These are phyloP conservation scores for Nomada goodeniana DNA, from an alignment of 2,888 invertebrate species.

Conservation along the genomic window DNA sequence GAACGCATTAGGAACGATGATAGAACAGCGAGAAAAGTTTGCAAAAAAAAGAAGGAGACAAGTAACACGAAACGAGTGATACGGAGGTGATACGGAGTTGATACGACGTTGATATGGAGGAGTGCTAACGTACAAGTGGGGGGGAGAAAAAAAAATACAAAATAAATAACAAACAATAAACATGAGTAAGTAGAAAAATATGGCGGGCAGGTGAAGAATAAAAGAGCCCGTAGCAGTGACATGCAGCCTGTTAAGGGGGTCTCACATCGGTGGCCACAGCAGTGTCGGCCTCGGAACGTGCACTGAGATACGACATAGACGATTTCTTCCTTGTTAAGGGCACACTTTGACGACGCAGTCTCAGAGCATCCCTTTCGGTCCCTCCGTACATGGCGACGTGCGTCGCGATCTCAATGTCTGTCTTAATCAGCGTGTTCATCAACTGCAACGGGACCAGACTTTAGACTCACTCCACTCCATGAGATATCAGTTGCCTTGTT, in stretches of 20 bases:
- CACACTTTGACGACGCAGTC: constrained; percentile 81
- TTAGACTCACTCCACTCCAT: constrained; percentile 48
- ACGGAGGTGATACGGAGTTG: neutral
- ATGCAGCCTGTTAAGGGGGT: constrained; percentile 76
- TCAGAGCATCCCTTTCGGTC: constrained; percentile 82
- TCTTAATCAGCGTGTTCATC: constrained; percentile 91
- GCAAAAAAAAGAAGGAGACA: neutral
- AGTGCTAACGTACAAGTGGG: neutral
- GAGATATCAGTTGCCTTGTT: constrained; percentile 5
- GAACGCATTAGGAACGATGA: constrained; percentile 38
- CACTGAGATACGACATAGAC: constrained; percentile 83
- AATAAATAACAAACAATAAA: neutral
- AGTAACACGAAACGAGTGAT: neutral
- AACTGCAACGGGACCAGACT: constrained; percentile 86
- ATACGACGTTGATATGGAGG: neutral
- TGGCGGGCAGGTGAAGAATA: constrained; percentile 37
- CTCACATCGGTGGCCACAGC: constrained; percentile 83
- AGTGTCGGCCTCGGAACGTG: constrained; percentile 83
- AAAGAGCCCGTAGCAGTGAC: constrained; percentile 64
- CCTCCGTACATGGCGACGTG: constrained; percentile 84
- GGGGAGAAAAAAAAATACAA: neutral
- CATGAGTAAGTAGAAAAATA: constrained; percentile 32
- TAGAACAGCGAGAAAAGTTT: constrained; percentile 1
- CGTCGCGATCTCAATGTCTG: constrained; percentile 88
- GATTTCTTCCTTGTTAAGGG: constrained; percentile 84